Base-by-base conservation (phyloP, 2,888 invertebrate genomes). In the Amphipoea oculea region DNA sequence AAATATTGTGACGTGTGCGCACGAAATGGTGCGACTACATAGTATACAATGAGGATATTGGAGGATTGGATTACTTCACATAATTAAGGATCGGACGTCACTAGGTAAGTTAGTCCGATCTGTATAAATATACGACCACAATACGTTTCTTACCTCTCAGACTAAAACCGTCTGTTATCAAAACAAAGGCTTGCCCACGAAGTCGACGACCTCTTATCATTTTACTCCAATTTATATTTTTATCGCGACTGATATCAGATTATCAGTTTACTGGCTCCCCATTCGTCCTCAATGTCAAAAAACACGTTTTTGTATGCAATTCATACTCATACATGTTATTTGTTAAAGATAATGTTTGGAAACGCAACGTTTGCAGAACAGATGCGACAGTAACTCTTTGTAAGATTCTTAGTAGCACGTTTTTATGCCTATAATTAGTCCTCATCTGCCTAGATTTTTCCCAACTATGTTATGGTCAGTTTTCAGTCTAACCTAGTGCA, bases 141-240 rank as follows among this genome's bases (percentile, higher is more conserved):
- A 51, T 51, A 51, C n/a, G 0, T 40, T 14, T 40, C 36, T 42
- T 20, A 42, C 48, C 70, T 74, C 65, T 2, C 63, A 60, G 68
- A 75, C 65, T 57, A 66, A 72, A 72, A 74, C 54, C 60, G 71
- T 78, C 65, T 73, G 70, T 73, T 81, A 84, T 78, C 84, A 78
- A 45, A 81, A 86, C 86, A 86, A 86, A 81, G 81, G 73, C 71
- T 57, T 23, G 72, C 36, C 69, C 17, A 65, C n/a, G 40, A 45
- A 86, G 81, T 85, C 84, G 78, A 78, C 70, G 83, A n/a, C 57
- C 89, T 57, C 36, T 88, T 91, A 91, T 91, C 91, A 86, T 7
- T 88, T 88, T 91, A 90, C 89, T 91, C 91, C 89, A 91, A 88
- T 91, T 90, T 78, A 82, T 83, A 71, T 88, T 88, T 89, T 90